Evolutionary conservation across 2,797 vertebrate genomes (phyloP).

Genomic region (Synaphobranchus kaupii): DNA sequence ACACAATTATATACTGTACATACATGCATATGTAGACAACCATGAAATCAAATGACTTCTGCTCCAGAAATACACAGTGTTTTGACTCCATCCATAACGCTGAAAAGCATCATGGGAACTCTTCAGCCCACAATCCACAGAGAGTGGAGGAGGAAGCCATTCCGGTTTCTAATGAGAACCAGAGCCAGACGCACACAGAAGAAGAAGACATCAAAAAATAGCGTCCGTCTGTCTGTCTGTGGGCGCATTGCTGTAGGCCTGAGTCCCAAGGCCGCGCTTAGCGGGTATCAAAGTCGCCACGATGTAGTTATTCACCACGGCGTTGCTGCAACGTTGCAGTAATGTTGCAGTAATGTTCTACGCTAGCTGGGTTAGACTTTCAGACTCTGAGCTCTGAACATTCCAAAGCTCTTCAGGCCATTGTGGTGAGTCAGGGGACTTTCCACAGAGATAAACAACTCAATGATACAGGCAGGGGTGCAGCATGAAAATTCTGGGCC

Average conservation of each 20-base stretch:
- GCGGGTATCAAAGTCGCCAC: neutral
- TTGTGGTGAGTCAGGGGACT: neutral
- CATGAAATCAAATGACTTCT: neutral
- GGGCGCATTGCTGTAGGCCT: neutral
- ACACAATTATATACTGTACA: neutral
- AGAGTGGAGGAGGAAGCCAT: neutral
- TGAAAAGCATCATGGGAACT: neutral
- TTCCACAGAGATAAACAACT: neutral
- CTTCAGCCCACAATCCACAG: neutral
- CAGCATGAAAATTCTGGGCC: too few species aligned
- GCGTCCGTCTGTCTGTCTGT: too few species aligned
- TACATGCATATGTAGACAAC: neutral
- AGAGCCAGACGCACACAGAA: neutral
- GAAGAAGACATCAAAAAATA: neutral
- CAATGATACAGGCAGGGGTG: too few species aligned
- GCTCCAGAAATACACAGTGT: neutral
- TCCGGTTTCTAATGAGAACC: slow-evolving; percentile 17
- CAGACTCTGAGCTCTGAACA: neutral
- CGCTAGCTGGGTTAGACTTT: neutral
- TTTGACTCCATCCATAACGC: neutral
- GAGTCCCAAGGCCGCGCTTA: neutral
- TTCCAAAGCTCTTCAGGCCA: neutral
- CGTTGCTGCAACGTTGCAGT: neutral
- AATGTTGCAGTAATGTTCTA: neutral
- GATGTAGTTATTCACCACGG: neutral